Conservation (phyloP, 2,113 vertebrate genomes). For the Rynchops niger region DNA sequence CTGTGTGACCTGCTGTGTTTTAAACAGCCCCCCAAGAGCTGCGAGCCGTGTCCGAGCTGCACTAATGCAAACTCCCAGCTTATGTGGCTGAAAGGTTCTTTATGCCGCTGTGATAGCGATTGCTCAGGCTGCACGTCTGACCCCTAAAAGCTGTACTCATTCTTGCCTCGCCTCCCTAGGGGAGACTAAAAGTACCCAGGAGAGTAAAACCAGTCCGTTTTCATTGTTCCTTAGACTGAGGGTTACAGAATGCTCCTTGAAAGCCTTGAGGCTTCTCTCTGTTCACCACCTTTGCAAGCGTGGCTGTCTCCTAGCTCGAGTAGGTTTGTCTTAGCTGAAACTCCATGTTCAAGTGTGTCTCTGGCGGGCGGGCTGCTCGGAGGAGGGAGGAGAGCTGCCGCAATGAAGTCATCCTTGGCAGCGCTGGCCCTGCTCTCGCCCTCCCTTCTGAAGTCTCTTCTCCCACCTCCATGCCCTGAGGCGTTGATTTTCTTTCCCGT, state of each 20-base stretch:
- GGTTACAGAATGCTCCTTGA: background rate
- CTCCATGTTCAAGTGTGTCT: accelerated
- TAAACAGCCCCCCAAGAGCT: accelerated
- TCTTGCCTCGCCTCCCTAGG: background rate
- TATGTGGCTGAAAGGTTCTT: accelerated
- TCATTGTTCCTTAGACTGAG: background rate
- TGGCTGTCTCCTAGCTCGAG: accelerated
- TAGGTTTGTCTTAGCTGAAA: background rate
- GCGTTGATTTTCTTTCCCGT: constrained; percentile 31
- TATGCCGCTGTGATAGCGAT: accelerated
- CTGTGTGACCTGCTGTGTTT: background rate
- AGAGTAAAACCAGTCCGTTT: background rate
- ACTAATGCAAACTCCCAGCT: background rate
- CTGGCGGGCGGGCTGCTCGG: background rate
- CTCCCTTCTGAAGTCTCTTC: constrained; percentile 11
- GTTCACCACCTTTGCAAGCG: background rate
- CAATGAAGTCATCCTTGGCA: constrained; percentile 28
- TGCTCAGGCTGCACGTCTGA: background rate
- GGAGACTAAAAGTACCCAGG: background rate
- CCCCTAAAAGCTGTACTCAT: accelerated
- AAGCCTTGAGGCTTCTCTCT: background rate
- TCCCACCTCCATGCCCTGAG: background rate
- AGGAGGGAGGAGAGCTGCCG: background rate
- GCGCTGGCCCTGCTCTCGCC: background rate
- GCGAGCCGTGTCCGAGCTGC: background rate